Base-by-base conservation (phyloP, 1,140 invertebrate genomes). In the Idris sp. region DNA sequence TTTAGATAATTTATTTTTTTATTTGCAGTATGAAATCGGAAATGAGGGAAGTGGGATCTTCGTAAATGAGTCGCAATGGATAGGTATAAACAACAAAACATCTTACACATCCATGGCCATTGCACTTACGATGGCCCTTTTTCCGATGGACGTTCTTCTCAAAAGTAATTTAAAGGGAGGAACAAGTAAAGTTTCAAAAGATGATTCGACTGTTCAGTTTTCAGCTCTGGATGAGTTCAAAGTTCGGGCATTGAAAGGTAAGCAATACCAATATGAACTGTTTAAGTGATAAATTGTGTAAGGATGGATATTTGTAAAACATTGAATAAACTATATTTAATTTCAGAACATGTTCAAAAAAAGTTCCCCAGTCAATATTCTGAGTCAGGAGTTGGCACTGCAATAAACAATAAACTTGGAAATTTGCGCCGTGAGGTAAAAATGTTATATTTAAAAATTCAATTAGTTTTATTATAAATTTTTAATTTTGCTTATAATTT, bases 111-210 rank as follows among this genome's bases (percentile, higher is more conserved):
- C 30, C 2, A 31, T 31, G 30, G 30, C 4, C n/a, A 10, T 31
- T 31, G 30, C 30, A 2, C n/a, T 31, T 6, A 10, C 10, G 6
- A 2, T 6, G 30, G 30, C 30, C n/a, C 30, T 31, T 5, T 31
- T 31, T 10, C 30, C 30, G n/a, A 6, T 31, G 4, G 30, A 31
- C 2, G 30, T 31, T 31, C 9, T 31, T 2, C 30, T 31, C 2
- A 31, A 31, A 31, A 31, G 30, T n/a, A 31, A 31, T 31, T 31
- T 31, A 10, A 31, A 10, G n/a, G 30, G 30, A 6, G 30, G 30
- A n/a, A 10, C 8, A n/a, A n/a, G 30, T 11, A 33, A 33, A 33
- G 30, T 33, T n/a, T n/a, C n/a, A 28, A 28, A 28, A 8, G n/a
- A 1, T 8, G n/a, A 28, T 28, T n/a, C 26, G 26, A 28, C 7